phyloP scores from a whole-genome alignment of 2,113 vertebrate genomes.

The Rhinichthys klamathensis region DNA sequence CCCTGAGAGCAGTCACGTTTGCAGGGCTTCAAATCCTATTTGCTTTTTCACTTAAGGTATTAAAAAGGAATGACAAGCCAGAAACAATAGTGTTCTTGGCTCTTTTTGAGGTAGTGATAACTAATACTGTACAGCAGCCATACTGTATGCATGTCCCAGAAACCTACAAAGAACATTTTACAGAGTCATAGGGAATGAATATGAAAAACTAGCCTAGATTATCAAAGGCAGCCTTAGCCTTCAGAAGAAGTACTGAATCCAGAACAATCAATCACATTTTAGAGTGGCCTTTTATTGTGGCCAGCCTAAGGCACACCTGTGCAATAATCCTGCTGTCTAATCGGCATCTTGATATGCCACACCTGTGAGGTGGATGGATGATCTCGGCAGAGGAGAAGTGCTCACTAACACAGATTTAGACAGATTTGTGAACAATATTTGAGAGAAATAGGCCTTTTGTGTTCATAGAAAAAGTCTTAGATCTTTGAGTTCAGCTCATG shows the following conservation, averaged over 20 bases:
- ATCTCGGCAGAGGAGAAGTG: too few relatives aligned
- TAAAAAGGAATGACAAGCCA: constrained; percentile 36
- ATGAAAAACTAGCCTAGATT: not conserved
- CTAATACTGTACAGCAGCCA: not conserved
- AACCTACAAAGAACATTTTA: not conserved
- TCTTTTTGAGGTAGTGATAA: constrained; percentile 19
- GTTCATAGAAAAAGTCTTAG: too few relatives aligned
- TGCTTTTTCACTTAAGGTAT: constrained; percentile 56
- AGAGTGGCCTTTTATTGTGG: too few relatives aligned
- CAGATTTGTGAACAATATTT: too few relatives aligned
- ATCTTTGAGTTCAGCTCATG: too few relatives aligned
- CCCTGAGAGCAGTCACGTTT: constrained; percentile 43
- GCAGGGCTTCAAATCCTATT: constrained; percentile 54
- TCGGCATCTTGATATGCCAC: too few relatives aligned
- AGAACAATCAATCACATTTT: too few relatives aligned
- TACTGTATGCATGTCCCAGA: not conserved
- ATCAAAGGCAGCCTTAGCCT: not conserved
- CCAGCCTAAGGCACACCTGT: too few relatives aligned
- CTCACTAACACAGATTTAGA: too few relatives aligned
- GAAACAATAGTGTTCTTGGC: constrained; percentile 30
- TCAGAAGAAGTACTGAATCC: not conserved
- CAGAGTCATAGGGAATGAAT: not conserved
- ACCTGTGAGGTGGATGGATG: too few relatives aligned
- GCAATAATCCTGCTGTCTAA: too few relatives aligned
- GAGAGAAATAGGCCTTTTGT: too few relatives aligned